These are phyloP conservation scores for Thalassophryne amazonica DNA, from an alignment of 2,797 vertebrate species.

Conservation along the genomic window DNA sequence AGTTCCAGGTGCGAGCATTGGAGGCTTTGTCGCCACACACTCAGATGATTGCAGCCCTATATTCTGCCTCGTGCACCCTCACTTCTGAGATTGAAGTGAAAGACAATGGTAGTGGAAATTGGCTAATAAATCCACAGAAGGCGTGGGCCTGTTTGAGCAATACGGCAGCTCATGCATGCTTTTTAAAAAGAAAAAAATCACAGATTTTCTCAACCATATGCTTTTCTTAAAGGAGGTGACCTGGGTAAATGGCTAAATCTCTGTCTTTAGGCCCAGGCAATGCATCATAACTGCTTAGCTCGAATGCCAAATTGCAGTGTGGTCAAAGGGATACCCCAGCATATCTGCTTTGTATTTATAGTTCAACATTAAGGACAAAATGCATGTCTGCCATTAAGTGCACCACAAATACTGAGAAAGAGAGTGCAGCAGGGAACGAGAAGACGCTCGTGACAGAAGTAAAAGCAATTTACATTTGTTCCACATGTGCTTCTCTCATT, in stretches of 20 bases:
- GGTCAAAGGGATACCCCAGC: slow-evolving; percentile 21
- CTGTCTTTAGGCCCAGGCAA: not conserved
- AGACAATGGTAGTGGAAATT: slow-evolving; percentile 99
- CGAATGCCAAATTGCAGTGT: slow-evolving; percentile 19
- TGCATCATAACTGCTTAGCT: slow-evolving; percentile 21
- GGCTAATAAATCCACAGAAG: slow-evolving; percentile 98
- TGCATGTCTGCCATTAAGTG: slow-evolving; percentile 33
- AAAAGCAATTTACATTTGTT: slow-evolving; percentile 42
- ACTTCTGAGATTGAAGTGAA: slow-evolving; percentile 93
- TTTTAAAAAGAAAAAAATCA: slow-evolving; percentile 80
- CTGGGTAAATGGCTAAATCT: slow-evolving; percentile 40
- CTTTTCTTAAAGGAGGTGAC: slow-evolving; percentile 50
- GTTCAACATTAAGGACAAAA: slow-evolving; percentile 52
- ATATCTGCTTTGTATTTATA: slow-evolving; percentile 40
- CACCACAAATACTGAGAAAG: slow-evolving; percentile 17
- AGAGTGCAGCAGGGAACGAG: not conserved
- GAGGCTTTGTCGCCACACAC: slow-evolving; percentile 80
- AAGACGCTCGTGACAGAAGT: slow-evolving; percentile 31
- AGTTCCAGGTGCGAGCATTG: slow-evolving; percentile 92
- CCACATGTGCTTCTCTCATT: slow-evolving; percentile 22
- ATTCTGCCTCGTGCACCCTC: slow-evolving; percentile 90
- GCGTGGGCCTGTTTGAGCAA: slow-evolving; percentile 87
- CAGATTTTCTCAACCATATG: slow-evolving; percentile 40
- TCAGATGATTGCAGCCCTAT: slow-evolving; percentile 89
- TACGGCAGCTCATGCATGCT: slow-evolving; percentile 84